Evolutionary conservation across 2,797 vertebrate genomes (phyloP).

Genomic region (Argentina silus): DNA sequence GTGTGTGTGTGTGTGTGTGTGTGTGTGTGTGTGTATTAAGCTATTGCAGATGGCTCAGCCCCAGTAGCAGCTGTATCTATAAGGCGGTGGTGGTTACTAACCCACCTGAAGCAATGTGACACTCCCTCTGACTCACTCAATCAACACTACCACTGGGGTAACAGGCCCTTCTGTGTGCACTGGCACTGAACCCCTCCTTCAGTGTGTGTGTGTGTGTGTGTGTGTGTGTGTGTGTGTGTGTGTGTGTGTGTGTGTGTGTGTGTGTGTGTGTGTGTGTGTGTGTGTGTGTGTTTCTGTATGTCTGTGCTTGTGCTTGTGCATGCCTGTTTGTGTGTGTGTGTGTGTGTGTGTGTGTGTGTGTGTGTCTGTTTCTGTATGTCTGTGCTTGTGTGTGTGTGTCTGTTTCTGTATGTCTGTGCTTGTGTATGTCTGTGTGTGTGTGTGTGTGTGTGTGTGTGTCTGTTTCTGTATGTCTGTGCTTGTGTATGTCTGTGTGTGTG

Average conservation of each 20-base stretch:
- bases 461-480: constrained; percentile 23
- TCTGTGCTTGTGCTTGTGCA: not conserved
- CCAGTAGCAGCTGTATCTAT: constrained; percentile 26
- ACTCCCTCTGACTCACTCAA: constrained; percentile 70
- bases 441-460: constrained; percentile 22
- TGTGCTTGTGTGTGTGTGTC: no score
- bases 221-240: constrained; percentile 33
- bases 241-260: constrained; percentile 1
- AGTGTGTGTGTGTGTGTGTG: not conserved
- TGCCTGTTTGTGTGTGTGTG: no score
- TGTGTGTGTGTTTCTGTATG: constrained; percentile 26
- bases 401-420: no score
- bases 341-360: no score
- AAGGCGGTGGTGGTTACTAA: constrained; percentile 34
- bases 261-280: constrained; percentile 22
- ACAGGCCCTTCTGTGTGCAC: constrained; percentile 24
- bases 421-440: not conserved
- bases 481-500: not conserved
- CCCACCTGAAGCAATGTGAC: constrained; percentile 64
- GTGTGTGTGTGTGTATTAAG: not conserved
- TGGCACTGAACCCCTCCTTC: not conserved
- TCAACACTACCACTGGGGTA: constrained; percentile 61
- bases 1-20: constrained; percentile 25
- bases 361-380: no score
- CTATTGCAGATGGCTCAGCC: not conserved